A percentile compares a stretch with the other conserved stretches of the same genome.
These are phyloP conservation scores for Orius laevigatus DNA, from an alignment of 1,140 invertebrate genomes.

Conservation along the genomic window DNA sequence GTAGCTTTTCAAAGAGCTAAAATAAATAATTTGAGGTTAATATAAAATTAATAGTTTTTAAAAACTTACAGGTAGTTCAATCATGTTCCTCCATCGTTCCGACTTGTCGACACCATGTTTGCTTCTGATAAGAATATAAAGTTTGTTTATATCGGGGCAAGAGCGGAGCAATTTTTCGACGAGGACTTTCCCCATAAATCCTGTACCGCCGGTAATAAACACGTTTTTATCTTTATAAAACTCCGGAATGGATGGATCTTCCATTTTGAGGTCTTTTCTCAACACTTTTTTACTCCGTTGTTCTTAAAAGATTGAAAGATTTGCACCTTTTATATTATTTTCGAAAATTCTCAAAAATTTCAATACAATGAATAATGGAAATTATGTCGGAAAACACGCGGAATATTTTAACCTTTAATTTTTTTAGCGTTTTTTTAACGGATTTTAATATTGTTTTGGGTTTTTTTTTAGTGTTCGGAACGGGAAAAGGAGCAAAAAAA, in stretches of 20 bases:
- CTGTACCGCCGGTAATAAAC: constrained; percentile 51
- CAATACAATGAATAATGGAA: too few species aligned
- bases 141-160: constrained; percentile 53
- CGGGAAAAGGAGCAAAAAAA: too few species aligned
- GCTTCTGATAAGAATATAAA: constrained; percentile 58
- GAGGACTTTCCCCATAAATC: constrained; percentile 60
- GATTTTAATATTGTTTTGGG: too few species aligned
- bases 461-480: too few species aligned
- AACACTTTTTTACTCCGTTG: too few species aligned
- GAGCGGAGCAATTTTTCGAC: constrained; percentile 68
- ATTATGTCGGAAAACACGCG: too few species aligned
- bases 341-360: too few species aligned
- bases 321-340: too few species aligned
- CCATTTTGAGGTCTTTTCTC: too few species aligned
- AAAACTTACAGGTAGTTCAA: neutral
- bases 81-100: neutral
- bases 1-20: neutral
- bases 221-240: constrained; percentile 32
- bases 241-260: constrained; percentile 1
- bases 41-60: neutral
- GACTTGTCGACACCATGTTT: constrained; percentile 21
- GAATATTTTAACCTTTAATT: too few species aligned
- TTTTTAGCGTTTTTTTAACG: too few species aligned
- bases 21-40: neutral
- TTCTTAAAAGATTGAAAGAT: too few species aligned